Base-by-base conservation (phyloP, 2,113 vertebrate genomes). In the Microcebus ravelobensis region DNA sequence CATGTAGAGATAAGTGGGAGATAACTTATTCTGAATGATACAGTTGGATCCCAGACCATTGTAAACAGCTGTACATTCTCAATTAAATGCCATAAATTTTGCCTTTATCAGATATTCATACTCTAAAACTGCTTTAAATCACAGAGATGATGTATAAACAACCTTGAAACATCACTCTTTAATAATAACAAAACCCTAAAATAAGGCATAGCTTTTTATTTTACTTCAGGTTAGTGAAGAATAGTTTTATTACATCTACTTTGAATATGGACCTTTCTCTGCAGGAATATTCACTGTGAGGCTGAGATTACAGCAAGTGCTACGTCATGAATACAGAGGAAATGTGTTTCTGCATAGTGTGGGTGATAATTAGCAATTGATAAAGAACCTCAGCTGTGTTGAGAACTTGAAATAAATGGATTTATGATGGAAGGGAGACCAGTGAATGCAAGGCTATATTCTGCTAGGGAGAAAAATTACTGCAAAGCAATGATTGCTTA, bases 351-450 rank as follows among this genome's bases (percentile, higher is more conserved):
- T 87, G 48, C 67, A 83, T 21, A 87, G 85, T 18, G n/a, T 18
- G 87, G 61, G 50, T 74, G 52, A 90, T 87, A 74, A 95, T 91
- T 92, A 96, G 21, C 48, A 11, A 80, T 34, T 87, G 85, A 96
- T 74, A 90, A 87, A 94, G 70, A 68, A 42, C 20, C 36, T 94
- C 68, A 79, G 95, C 50, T 81, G 52, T 86, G 65, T 67, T 17
- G 27, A 95, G 39, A 94, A 81, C 50, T 55, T 94, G 68, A 84
- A 96, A 94, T 83, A 80, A 93, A 77, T 57, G 48, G n/a, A 91
- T 94, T 95, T 79, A n/a, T 80, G 68, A 67, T 93, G 87, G 70
- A 83, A 81, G 67, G 34, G 34, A 82, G 67, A 29, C 15, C 65
- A 48, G 14, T 3, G 2, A 80, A 81, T 45, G 3, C 36, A 70